phyloP scores from a whole-genome alignment of 2,888 invertebrate genomes.

The Cryptocheilus praepositus region DNA sequence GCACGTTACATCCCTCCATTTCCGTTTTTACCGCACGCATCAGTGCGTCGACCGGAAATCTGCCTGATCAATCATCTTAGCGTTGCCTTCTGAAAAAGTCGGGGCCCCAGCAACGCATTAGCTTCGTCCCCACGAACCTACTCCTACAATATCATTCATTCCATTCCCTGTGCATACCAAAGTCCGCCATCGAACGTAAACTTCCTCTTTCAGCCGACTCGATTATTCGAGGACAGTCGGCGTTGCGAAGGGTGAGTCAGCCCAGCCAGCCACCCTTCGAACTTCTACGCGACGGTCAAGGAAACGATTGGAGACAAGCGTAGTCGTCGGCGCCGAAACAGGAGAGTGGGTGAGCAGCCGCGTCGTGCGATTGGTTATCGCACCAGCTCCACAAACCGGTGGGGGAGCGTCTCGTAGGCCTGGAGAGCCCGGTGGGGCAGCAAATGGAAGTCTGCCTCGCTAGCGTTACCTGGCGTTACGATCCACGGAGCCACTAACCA shows the following conservation, averaged over 20 bases:
- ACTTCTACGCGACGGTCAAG: conserved; percentile 47
- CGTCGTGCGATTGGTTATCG: neutral
- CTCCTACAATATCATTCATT: no score
- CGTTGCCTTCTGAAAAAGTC: no score
- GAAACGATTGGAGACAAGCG: conserved; percentile 37
- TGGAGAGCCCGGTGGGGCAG: conserved; percentile 17
- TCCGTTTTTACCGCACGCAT: no score
- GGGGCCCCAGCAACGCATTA: no score
- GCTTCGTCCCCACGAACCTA: no score
- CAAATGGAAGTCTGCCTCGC: conserved; percentile 36
- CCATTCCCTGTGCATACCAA: neutral
- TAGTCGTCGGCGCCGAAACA: conserved; percentile 4
- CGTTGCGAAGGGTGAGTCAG: conserved; percentile 47
- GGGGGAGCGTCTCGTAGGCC: conserved; percentile 8
- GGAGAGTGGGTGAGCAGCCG: conserved; percentile 6
- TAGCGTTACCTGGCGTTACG: conserved; percentile 55
- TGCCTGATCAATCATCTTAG: no score
- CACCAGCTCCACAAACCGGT: neutral
- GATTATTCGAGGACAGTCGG: no score
- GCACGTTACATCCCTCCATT: no score
- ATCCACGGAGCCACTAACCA: conserved; percentile 54
- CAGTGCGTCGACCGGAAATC: no score
- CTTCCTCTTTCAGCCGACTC: conserved; percentile 13
- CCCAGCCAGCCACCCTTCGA: conserved; percentile 36
- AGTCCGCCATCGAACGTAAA: conserved; percentile 35